Evolutionary conservation across 2,797 vertebrate species (phyloP), one percentile per base, ranked within the genome.

Genomic region (Selene dorsalis): DNA sequence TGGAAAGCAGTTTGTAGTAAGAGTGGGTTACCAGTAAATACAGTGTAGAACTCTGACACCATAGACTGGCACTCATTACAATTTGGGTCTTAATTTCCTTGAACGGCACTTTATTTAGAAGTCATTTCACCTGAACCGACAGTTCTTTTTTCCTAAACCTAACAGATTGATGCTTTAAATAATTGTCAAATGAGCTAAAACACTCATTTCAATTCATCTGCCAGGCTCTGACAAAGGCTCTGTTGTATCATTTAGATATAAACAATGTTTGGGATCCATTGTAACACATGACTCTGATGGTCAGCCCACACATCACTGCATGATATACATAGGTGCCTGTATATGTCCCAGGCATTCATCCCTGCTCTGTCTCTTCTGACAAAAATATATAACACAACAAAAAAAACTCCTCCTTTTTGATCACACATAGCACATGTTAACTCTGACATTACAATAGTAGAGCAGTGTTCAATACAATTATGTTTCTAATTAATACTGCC

Each of bases 361-460:
- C 17, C 26, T 56, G 26, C 13, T 24, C 45, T 48, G 45, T 35
- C 4, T n/a, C n/a, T n/a, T n/a, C n/a, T n/a, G n/a, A 48, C 35
- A 35, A 24, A 47, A 45, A 20, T 30, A 20, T 17, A 17, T 52
- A 28, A 35, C 35, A 20, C 13, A 45, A 63, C 41, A 52, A 28
- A 35, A 22, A 6, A 22, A 13, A 45, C 13, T 10, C 16, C 12
- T 67, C 22, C 20, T 71, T 73, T 63, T 8, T 30, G 3, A 63
- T 48, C 12, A 11, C 6, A 35, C 12, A 26, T 22, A 22, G 24
- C 53, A 71, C 52, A 64, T n/a, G 28, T n/a, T 22, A 18, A 47
- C 28, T 48, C 14, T 73, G 39, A 62, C 17, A 71, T 45, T 10
- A 72, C 64, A 60, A 72, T 35, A 47, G 13, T 10, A 17, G 35